These are phyloP conservation scores for Porites divaricata DNA, from an alignment of 92 coral and sea anemone genomes.

Conservation along the genomic window DNA sequence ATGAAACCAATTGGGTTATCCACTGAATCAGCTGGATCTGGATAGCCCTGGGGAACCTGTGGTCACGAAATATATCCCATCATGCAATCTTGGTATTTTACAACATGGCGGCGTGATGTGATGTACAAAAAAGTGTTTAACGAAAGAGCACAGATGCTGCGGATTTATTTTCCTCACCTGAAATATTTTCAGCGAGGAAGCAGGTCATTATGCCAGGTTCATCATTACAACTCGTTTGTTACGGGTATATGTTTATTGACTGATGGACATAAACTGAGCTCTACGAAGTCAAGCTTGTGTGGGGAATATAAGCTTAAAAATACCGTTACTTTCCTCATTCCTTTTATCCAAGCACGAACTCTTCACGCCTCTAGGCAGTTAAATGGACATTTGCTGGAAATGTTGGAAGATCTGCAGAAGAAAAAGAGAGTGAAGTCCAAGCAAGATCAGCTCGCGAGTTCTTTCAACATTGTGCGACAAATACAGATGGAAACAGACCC, in stretches of 20 bases:
- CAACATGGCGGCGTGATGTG: slow-evolving; percentile 9
- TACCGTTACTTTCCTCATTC: neutral
- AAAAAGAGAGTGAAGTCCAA: neutral
- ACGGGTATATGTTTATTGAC: neutral
- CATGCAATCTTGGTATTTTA: neutral
- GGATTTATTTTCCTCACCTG: neutral
- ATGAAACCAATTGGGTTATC: no score
- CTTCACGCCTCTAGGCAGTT: neutral
- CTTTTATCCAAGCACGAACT: neutral
- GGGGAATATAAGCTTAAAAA: neutral
- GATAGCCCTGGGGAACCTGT: no score
- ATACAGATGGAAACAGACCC: slow-evolving; percentile 25
- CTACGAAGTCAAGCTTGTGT: neutral
- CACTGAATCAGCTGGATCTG: no score
- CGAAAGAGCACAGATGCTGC: neutral
- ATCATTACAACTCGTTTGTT: neutral
- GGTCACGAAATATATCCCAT: no score
- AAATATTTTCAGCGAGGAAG: neutral
- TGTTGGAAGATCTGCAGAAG: slow-evolving; percentile 11
- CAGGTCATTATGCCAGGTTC: neutral
- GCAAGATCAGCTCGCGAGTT: slow-evolving; percentile 9
- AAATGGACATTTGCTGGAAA: neutral
- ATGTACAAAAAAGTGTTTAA: neutral
- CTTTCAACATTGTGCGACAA: slow-evolving; percentile 21
- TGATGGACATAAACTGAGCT: neutral